Percentiles rank a stretch among this genome's conserved stretches.
Evolutionary conservation across 2,797 vertebrate genomes (phyloP).

Genomic region (Danio kyathit): DNA sequence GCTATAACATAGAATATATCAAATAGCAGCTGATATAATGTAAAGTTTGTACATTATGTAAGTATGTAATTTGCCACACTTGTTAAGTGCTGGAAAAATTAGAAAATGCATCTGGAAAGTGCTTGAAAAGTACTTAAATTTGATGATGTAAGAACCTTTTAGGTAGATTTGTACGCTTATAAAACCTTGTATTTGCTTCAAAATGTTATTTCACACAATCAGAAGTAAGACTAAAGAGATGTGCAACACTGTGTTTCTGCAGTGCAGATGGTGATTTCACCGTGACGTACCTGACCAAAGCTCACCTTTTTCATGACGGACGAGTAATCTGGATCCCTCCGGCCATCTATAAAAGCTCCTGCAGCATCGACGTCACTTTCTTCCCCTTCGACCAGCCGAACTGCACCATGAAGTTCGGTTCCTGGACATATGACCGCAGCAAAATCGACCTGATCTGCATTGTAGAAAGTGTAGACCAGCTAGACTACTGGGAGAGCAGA

Average conservation of each 20-base stretch:
- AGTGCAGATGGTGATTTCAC: conserved; percentile 73
- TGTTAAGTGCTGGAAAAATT: too few relatives aligned
- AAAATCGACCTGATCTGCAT: conserved; percentile 82
- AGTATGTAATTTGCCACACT: too few relatives aligned
- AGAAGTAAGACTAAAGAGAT: too few relatives aligned
- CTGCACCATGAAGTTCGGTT: conserved; percentile 95
- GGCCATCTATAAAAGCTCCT: conserved; percentile 84
- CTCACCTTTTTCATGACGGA: conserved; percentile 82
- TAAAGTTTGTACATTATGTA: too few relatives aligned
- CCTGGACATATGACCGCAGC: conserved; percentile 93
- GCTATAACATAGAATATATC: too few relatives aligned
- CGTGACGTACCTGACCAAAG: conserved; percentile 85
- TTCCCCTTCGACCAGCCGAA: conserved; percentile 97
- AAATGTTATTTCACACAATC: too few relatives aligned
- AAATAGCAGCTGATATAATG: too few relatives aligned
- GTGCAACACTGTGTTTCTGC: neutral
- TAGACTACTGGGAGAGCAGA: conserved; percentile 86
- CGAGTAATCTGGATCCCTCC: conserved; percentile 83
- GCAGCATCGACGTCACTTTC: conserved; percentile 86
- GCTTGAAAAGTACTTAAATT: too few relatives aligned
- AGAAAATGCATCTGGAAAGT: too few relatives aligned
- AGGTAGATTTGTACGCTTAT: too few relatives aligned
- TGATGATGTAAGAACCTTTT: too few relatives aligned
- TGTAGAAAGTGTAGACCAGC: conserved; percentile 73
- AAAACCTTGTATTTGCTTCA: too few relatives aligned